Base-by-base conservation (phyloP, 2,797 vertebrate genomes). In the Etheostoma nigrum region DNA sequence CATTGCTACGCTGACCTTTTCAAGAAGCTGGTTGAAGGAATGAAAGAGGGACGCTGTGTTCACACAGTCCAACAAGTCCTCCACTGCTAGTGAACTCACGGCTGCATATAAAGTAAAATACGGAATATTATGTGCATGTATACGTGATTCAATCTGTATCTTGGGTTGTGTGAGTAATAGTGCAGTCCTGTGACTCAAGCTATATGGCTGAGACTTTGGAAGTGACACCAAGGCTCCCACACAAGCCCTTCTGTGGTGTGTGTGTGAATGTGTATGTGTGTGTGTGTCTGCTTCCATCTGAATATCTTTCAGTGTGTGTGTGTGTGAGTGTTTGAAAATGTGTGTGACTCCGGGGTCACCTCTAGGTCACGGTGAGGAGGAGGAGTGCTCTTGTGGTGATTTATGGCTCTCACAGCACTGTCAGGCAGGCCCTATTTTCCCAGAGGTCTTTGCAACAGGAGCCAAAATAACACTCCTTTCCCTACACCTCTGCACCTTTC, bases 371-470 rank as follows among this genome's bases (percentile, higher is more conserved):
- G 51, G 82, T 42, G 67, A 90, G 86, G 81, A 86, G 71, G 81
- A 90, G 87, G 78, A 93, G 84, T 80, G 84, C 82, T 85, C 79
- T 87, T 66, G 72, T 44, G 79, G 82, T 94, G 94, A 95, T 93
- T 95, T 94, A 94, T 94, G 85, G 87, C 80, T 79, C 81, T 88
- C 45, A 27, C 68, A 85, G 85, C 84, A 87, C 77, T 84, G 81
- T 85, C 88, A 90, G 91, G 90, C 84, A 84, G 84, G 61, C 49
- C 67, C 79, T 80, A 78, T 92, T 91, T 93, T 93, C 93, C 91
- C 92, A 89, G 87, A 92, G 90, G 92, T 88, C 89, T 83, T 86
- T 82, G 85, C 82, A 86, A 84, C 69, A 68, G 68, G 86, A 90
- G 86, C 82, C 88, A 86, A 86, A 92, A 92, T 90, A 89, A 89